Percentiles rank a stretch among this genome's conserved stretches.
These are phyloP conservation scores for Siniperca undulata DNA, from an alignment of 2,797 vertebrate species.

Conservation along the genomic window DNA sequence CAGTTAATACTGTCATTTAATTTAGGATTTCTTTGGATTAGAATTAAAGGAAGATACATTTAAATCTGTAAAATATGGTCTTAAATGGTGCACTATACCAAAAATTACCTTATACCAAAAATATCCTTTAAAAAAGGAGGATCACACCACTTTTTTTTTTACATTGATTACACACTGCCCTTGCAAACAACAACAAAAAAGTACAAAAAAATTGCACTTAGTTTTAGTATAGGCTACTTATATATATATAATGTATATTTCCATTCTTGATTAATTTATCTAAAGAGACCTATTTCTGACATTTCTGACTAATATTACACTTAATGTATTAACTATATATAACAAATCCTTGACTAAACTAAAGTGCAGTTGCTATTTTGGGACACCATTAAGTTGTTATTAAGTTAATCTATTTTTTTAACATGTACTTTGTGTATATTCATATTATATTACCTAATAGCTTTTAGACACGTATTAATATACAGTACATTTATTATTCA, in stretches of 20 bases:
- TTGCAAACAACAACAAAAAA: not conserved
- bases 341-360: not conserved
- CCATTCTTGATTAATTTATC: not conserved
- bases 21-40: not conserved
- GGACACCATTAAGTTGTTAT: not conserved
- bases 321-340: not conserved
- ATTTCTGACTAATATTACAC: too few species aligned
- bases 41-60: not conserved
- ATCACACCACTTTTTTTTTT: not conserved
- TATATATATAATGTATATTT: not conserved
- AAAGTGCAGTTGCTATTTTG: conserved; percentile 1
- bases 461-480: not conserved
- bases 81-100: not conserved
- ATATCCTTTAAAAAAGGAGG: not conserved
- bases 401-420: not conserved
- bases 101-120: too few species aligned
- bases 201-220: not conserved
- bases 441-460: not conserved
- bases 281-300: not conserved
- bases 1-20: not conserved
- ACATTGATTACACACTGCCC: not conserved
- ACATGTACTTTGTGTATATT: not conserved
- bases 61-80: not conserved
- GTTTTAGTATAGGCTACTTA: not conserved
- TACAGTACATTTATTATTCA: not conserved